A percentile compares a stretch with the other conserved stretches of the same genome.
These are phyloP conservation scores for Mimachlamys varia DNA, from an alignment of 2,888 invertebrate genomes.

Conservation along the genomic window DNA sequence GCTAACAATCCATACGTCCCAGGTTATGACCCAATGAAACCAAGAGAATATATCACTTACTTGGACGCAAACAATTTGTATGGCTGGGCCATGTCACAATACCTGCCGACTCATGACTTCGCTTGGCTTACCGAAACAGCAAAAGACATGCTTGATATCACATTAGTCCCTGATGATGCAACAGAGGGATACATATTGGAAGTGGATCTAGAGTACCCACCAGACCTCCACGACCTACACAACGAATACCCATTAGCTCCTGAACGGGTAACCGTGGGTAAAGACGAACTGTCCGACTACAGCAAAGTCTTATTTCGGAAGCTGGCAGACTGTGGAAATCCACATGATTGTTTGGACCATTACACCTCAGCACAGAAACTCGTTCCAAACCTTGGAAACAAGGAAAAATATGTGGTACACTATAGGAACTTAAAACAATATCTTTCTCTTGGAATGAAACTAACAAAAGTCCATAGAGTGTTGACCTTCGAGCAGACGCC, in stretches of 20 bases:
- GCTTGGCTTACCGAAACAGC: constrained; percentile 56
- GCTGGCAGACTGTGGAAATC: too few species aligned
- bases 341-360: too few species aligned
- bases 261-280: too few species aligned
- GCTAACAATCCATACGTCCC: constrained; percentile 32
- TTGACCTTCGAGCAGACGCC: constrained; percentile 70
- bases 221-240: too few species aligned
- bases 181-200: too few species aligned
- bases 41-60: constrained; percentile 45
- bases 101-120: constrained; percentile 68
- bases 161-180: neutral
- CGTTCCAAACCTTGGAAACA: constrained; percentile 58
- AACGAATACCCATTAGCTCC: too few species aligned
- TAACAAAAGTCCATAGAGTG: constrained; percentile 69
- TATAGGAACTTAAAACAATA: constrained; percentile 61
- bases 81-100: constrained; percentile 69
- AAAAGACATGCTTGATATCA: constrained; percentile 29
- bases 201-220: too few species aligned
- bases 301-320: too few species aligned
- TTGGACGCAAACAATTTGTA: constrained; percentile 60
- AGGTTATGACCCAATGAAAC: constrained; percentile 43
- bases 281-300: too few species aligned
- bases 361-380: too few species aligned
- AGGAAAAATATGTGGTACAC: constrained; percentile 74
- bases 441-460: constrained; percentile 59